phyloP scores from a whole-genome alignment of 2,113 vertebrate genomes.

The Grammomys dolichurus region DNA sequence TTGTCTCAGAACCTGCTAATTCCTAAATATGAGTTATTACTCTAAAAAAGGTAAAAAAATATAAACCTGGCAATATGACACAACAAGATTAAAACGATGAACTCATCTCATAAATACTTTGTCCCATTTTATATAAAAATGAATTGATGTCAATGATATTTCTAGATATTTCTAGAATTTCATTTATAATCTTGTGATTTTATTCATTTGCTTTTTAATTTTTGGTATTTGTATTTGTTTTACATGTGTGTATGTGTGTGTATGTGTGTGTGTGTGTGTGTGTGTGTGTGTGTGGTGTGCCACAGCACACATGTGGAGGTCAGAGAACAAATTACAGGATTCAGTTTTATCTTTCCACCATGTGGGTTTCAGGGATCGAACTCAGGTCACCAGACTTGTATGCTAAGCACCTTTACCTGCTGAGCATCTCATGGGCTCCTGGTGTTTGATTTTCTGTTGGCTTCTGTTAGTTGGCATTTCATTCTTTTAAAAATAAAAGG shows the following conservation, averaged over 20 bases:
- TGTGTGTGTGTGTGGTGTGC: too few species aligned
- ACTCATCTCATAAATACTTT: not conserved
- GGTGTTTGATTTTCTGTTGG: slow-evolving; percentile 1
- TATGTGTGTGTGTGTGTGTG: not conserved
- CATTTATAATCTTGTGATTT: not conserved
- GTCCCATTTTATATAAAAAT: not conserved
- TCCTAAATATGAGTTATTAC: slow-evolving; percentile 40
- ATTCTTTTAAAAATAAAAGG: slow-evolving; percentile 50
- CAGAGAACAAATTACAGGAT: not conserved
- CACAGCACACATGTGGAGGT: too few species aligned
- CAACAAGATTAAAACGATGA: not conserved
- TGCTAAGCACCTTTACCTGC: not conserved
- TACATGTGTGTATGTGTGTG: not conserved
- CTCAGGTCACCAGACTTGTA: not conserved
- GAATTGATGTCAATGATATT: not conserved
- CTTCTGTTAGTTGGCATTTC: slow-evolving; percentile 36
- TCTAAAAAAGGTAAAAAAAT: slow-evolving; percentile 40
- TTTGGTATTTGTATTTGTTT: not conserved
- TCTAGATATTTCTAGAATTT: not conserved
- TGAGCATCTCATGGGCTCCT: not conserved
- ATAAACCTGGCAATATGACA: not conserved
- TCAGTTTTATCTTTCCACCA: not conserved
- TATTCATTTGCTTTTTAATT: not conserved
- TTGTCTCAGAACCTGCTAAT: slow-evolving; percentile 40
- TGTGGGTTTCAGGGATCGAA: not conserved